phyloP scores from a whole-genome alignment of 2,888 invertebrate genomes.

The Odontothrips loti region DNA sequence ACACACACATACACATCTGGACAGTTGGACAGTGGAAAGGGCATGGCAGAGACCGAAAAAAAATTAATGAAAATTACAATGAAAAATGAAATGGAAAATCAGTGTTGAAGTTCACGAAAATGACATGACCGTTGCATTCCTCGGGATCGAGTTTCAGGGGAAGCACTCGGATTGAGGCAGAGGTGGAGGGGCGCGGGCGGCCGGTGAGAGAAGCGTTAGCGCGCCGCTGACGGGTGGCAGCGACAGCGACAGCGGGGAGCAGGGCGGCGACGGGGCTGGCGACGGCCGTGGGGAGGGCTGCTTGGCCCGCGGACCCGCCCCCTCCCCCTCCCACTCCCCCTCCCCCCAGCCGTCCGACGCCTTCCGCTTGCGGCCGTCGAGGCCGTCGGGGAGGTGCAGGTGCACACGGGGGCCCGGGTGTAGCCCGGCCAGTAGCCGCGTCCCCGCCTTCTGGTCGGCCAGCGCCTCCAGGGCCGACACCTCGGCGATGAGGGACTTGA shows the following conservation, averaged over 20 bases:
- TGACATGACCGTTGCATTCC: background rate
- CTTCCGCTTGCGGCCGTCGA: background rate
- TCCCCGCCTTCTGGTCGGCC: slow-evolving; percentile 4
- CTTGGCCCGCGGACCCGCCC: background rate
- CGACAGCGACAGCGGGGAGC: background rate
- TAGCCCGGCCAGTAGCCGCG: background rate
- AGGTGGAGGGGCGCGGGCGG: background rate
- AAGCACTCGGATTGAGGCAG: background rate
- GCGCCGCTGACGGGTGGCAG: background rate
- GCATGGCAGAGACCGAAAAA: too few relatives aligned
- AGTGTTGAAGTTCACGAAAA: background rate
- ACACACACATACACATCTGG: background rate
- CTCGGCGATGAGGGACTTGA: slow-evolving; percentile 14
- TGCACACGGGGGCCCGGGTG: too few relatives aligned
- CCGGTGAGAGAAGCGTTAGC: background rate
- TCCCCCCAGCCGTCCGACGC: background rate
- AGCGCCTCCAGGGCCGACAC: slow-evolving; percentile 2
- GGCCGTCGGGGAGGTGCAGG: background rate
- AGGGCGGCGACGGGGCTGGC: background rate
- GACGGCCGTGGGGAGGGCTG: background rate
- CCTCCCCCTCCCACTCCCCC: background rate
- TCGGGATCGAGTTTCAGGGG: background rate
- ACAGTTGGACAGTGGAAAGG: too few relatives aligned
- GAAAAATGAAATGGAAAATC: background rate
- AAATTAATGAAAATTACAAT: background rate